phyloP scores from a whole-genome alignment of 2,888 invertebrate species.

The Frankliniella fusca region DNA sequence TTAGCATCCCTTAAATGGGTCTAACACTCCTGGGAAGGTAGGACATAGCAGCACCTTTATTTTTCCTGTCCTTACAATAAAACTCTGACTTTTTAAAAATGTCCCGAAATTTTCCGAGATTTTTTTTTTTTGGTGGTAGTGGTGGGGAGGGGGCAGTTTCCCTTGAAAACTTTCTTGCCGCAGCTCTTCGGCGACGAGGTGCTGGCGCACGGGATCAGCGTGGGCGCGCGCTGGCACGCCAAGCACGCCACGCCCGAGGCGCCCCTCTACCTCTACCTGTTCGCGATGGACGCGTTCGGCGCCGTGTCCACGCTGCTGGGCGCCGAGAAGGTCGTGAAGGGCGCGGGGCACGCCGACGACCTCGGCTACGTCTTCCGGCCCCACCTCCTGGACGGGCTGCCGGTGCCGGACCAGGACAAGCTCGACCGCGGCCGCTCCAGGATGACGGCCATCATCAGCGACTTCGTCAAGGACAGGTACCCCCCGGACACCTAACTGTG shows the following conservation, averaged over 20 bases:
- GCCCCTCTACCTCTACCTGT: conserved; percentile 29
- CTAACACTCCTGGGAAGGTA: too few species aligned
- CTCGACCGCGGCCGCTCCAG: background rate
- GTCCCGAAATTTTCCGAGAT: too few species aligned
- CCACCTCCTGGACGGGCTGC: background rate
- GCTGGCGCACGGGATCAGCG: background rate
- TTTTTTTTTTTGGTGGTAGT: too few species aligned
- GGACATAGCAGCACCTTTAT: too few species aligned
- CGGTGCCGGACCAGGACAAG: background rate
- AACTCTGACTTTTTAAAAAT: too few species aligned
- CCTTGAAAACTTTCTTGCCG: background rate
- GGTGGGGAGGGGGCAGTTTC: too few species aligned
- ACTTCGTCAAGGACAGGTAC: background rate
- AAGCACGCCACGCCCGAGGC: background rate
- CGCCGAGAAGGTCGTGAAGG: background rate
- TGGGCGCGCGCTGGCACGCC: background rate
- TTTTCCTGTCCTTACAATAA: too few species aligned
- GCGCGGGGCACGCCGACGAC: conserved; percentile 29
- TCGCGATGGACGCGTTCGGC: conserved; percentile 26
- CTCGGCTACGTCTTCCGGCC: conserved; percentile 29
- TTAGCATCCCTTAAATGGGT: too few species aligned
- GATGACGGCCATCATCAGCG: background rate
- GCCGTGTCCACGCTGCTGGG: background rate
- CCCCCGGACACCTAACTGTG: too few species aligned
- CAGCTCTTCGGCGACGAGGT: background rate